These are phyloP conservation scores for Aphelocoma californica DNA, from an alignment of 2,797 vertebrate genomes.

Conservation along the genomic window DNA sequence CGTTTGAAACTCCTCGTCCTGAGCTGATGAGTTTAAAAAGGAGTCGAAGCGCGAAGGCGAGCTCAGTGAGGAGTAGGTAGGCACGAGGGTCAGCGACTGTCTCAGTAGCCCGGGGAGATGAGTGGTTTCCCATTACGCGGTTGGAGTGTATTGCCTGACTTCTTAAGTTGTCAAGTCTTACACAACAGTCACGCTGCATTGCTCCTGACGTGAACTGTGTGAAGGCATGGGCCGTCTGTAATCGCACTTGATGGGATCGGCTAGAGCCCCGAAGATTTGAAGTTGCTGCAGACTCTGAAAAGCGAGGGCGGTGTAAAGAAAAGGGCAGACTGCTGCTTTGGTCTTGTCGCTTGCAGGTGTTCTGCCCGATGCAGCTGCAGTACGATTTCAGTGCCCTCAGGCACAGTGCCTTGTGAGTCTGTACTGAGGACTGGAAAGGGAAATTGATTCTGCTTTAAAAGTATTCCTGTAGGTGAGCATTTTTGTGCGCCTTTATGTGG, in stretches of 20 bases:
- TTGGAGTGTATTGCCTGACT: background rate
- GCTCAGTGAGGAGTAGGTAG: background rate
- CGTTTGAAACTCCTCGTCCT: accelerated
- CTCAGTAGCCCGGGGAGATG: background rate
- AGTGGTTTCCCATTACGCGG: accelerated
- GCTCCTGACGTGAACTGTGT: background rate
- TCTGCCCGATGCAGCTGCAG: background rate
- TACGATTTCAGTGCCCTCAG: background rate
- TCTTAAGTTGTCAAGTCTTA: background rate
- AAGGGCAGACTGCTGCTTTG: background rate
- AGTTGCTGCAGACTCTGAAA: background rate
- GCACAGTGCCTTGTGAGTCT: background rate
- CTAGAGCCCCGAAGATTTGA: background rate
- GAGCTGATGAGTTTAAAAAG: background rate
- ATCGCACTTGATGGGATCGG: accelerated
- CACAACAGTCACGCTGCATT: background rate
- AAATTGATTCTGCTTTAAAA: background rate
- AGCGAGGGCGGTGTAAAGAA: background rate
- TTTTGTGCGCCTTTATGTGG: background rate
- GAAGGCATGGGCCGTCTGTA: accelerated
- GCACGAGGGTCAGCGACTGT: background rate
- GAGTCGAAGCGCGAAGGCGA: background rate
- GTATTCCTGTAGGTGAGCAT: background rate
- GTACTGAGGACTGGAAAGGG: background rate
- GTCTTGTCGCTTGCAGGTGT: background rate